A percentile compares a stretch with the other conserved stretches of the same genome.
phyloP scores from a whole-genome alignment of 2,888 invertebrate genomes.

The Agonum fuliginosum region DNA sequence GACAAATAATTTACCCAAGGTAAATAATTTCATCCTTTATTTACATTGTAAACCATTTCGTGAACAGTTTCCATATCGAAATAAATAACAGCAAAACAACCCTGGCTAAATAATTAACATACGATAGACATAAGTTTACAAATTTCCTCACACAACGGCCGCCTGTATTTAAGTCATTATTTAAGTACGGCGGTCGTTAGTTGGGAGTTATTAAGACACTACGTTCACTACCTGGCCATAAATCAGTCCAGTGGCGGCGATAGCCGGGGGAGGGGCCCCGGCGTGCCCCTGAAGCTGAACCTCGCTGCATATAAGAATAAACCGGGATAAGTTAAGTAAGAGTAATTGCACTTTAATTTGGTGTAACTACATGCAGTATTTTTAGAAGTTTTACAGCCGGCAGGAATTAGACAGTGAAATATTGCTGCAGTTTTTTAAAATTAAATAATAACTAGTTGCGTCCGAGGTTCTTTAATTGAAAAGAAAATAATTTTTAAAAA shows the following conservation, averaged over 20 bases:
- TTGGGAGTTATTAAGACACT: constrained; percentile 51
- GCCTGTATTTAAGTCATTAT: constrained; percentile 53
- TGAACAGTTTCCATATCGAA: constrained; percentile 13
- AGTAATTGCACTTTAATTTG: constrained; percentile 11
- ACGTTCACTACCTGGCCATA: constrained; percentile 42
- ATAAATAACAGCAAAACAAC: constrained; percentile 39
- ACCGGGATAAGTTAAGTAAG: background rate
- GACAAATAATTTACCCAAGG: constrained; percentile 1
- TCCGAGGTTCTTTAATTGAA: no score
- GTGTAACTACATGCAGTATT: background rate
- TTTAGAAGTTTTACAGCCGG: background rate
- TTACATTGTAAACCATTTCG: constrained; percentile 7
- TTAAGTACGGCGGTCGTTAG: constrained; percentile 50
- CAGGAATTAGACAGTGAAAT: background rate
- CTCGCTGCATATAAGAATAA: background rate
- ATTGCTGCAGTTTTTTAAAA: background rate
- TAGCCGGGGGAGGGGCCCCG: constrained; percentile 10
- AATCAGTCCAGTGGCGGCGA: constrained; percentile 42
- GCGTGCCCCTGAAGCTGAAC: background rate
- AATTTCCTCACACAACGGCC: constrained; percentile 35
- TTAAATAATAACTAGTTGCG: background rate
- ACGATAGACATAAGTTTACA: constrained; percentile 44
- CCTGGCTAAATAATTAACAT: constrained; percentile 46
- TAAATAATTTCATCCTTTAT: background rate
- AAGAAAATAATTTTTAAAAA: no score